Base-by-base conservation (phyloP, 53 echinoderm and acorn worm genomes). In the Temnopleurus reevesii region DNA sequence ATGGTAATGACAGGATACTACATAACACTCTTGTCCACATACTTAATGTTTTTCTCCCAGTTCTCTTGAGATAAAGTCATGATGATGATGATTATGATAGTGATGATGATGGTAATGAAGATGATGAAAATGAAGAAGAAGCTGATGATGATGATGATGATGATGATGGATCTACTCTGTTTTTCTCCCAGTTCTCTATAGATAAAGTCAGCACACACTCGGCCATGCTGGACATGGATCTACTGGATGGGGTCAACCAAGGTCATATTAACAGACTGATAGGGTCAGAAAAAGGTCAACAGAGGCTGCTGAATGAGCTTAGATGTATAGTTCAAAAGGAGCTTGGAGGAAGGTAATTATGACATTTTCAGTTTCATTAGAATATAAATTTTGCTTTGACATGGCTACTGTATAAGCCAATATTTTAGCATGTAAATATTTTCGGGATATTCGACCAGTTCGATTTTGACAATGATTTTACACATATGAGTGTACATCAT, bases 181-280 rank as follows among this genome's bases (percentile, higher is more conserved):
- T 59, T 76, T 65, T 53, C 41, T 66, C 27, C n/a, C 65, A 97
- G 97, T 97, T 97, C 86, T 90, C 89, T 23, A 44, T 97, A 77
- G 87, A 90, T 57, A 91, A 64, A 81, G 94, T 97, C 27, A 90
- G 88, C 33, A 94, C 91, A 12, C 97, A 97, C 91, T 95, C 97
- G 0, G 97, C 97, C 5, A 81, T 95, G 10, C 89, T 97, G 81
- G 95, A 95, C 58, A 92, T 95, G 92, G 93, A 92, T 13, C 89
- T 94, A 27, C 81, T 97, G 38, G 83, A 87, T 13, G 90, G 89
- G 30, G 95, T 95, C 45, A 97, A 95, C 71, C 83, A 85, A 91
- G 90, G 92, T 45, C 95, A 97, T 55, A 90, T 97, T 29, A 61
- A 27, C 2, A 89, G 81, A 24, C 77, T 88, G 27, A 57, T 94